phyloP scores from a whole-genome alignment of 64 coral and sea anemone species.

The Astreopora myriophthalma region DNA sequence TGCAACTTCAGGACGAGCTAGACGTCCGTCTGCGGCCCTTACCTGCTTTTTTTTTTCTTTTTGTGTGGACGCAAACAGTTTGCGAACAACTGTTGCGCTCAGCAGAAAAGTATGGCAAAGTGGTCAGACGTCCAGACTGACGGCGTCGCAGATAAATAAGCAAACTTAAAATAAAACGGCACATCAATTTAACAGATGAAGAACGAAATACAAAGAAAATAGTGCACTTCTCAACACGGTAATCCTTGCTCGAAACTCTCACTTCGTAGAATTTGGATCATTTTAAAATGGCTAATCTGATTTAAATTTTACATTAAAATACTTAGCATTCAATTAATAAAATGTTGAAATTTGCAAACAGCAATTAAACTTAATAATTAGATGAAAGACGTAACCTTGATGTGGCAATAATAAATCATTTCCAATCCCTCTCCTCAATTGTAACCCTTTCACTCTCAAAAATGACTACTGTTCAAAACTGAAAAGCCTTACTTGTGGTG shows the following conservation, averaged over 20 bases:
- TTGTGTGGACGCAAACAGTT: too few relatives aligned
- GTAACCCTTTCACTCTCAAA: not conserved
- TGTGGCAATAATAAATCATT: not conserved
- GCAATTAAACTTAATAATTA: not conserved
- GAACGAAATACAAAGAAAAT: not conserved
- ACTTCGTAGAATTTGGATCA: not conserved
- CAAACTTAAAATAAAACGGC: not conserved
- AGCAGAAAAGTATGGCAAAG: too few relatives aligned
- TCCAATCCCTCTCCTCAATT: not conserved
- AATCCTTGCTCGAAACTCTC: not conserved
- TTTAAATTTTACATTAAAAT: slow-evolving; percentile 7
- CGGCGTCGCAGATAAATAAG: not conserved
- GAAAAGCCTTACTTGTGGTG: too few relatives aligned
- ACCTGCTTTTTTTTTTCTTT: too few relatives aligned
- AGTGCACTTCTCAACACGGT: not conserved
- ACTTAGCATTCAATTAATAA: not conserved
- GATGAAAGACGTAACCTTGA: not conserved
- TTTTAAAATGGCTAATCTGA: slow-evolving; percentile 2
- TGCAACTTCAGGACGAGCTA: too few relatives aligned
- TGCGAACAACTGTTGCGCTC: too few relatives aligned
- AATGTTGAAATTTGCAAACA: not conserved
- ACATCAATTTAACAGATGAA: not conserved
- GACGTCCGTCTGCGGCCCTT: too few relatives aligned
- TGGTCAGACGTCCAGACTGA: too few relatives aligned
- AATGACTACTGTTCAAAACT: not conserved